Conservation (phyloP, 2,113 vertebrate genomes). For the Tretioscincus oriximinensis region DNA sequence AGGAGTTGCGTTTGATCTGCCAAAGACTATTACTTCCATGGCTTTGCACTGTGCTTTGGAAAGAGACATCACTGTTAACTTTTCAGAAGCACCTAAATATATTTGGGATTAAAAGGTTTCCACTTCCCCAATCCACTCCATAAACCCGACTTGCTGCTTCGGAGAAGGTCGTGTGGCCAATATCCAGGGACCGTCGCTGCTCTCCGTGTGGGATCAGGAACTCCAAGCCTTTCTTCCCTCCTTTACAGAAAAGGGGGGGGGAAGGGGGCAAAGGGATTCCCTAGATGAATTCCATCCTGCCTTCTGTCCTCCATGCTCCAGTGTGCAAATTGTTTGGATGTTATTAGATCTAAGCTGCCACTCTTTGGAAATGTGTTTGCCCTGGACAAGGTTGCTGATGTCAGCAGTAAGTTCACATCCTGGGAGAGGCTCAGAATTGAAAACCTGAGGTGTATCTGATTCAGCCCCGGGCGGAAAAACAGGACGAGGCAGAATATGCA, state of each 20-base stretch:
- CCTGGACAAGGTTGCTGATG: slow-evolving; percentile 17
- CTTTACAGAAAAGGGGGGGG: slow-evolving; percentile 33
- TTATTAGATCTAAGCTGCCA: slow-evolving; percentile 7
- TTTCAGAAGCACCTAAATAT: background rate
- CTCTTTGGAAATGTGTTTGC: slow-evolving; percentile 33
- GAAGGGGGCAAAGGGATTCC: slow-evolving; percentile 37
- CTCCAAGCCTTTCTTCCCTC: slow-evolving; percentile 30
- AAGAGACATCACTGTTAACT: too few species aligned
- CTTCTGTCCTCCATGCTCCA: slow-evolving; percentile 21
- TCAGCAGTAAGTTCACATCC: slow-evolving; percentile 31
- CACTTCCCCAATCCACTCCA: background rate
- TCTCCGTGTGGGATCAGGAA: slow-evolving; percentile 1
- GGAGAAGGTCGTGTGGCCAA: background rate
- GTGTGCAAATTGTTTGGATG: slow-evolving; percentile 35
- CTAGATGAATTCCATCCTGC: slow-evolving; percentile 49
- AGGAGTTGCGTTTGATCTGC: background rate
- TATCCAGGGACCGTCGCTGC: slow-evolving; percentile 33
- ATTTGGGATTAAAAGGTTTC: background rate
- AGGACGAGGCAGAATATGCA: slow-evolving; percentile 34
- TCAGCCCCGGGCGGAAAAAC: slow-evolving; percentile 47
- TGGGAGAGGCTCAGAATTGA: slow-evolving; percentile 38
- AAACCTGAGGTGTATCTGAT: slow-evolving; percentile 11
- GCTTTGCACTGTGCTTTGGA: background rate
- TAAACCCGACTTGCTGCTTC: background rate
- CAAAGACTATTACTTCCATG: background rate